Evolutionary conservation across 2,888 invertebrate genomes (phyloP), one percentile per base, ranked within the genome.

Genomic region (Lasioglossum marginatum): DNA sequence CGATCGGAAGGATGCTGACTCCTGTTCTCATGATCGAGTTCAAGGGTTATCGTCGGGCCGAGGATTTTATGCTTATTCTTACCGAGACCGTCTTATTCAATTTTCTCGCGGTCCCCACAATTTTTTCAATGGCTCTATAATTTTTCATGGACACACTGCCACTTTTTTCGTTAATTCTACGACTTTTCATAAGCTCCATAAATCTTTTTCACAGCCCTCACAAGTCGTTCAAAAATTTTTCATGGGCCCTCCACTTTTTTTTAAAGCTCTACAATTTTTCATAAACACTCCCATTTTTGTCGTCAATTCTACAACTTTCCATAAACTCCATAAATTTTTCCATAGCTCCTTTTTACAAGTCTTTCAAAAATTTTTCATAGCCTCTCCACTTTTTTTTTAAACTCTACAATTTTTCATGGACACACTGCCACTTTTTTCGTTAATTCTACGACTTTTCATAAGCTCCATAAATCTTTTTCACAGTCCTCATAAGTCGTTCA

Each of bases 1-100:
- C 45, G 48, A 60, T 70, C 37, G 34, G 10, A 37, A 68, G 37
- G 68, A 68, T 37, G 68, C 68, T 23, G 37, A 68, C 68, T 68
- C 37, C 37, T 68, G 31, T 37, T 23, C 68, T 68, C 68, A 12
- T 68, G 23, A 68, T 34, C 23, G 68, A 23, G 66, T 68, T 68
- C 66, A 68, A 34, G 34, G 66, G 66, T 66, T 66, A 66, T 34
- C 34, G 34, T 19, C 23, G 66, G 34, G 10, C 66, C 66, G 23
- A 34, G 34, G 37, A 23, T 34, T 34, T 66, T 19, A 34, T 23
- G 23, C 66, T 68, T 31, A 31, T 31, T 16, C 63, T 10, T 10
- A 57, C 10, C 3, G 52, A 57, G 52, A 57, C 4, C 52, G 52
- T n/a, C 2, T 57, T 10, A 10, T n/a, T 4, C 5, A 14, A 16